Evolutionary conservation across 2,113 vertebrate genomes (phyloP), one percentile per base, ranked within the genome.

Genomic region (Elephantulus edwardii): DNA sequence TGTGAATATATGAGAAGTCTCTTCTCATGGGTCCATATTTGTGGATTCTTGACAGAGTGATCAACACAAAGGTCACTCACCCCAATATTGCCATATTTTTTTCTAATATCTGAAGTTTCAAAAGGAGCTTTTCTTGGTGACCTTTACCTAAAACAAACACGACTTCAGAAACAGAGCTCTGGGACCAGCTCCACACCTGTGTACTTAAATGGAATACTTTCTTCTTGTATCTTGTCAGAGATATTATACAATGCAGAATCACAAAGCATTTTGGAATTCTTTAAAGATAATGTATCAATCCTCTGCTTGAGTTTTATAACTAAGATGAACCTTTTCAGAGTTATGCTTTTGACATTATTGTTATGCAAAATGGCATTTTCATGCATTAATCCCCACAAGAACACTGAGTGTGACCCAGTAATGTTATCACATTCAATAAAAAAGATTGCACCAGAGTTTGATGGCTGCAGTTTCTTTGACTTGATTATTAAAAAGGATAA

Each of bases 91-190:
- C 88, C 94, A 92, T 90, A 95, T 95, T 95, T 95, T 94, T 84
- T 86, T 95, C 91, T 93, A 96, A 96, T 96, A 95, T 92, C 83
- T 93, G 72, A 95, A 95, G 88, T 95, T 96, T 95, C 92, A 88
- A 93, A 94, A 96, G 92, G 90, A 94, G 42, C 80, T 92, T 95
- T 96, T 95, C 92, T 92, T 79, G 78, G 96, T 96, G 96, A 97
- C 97, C 96, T 97, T 97, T 97, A 94, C 93, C 91, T 96, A 96
- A 97, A 96, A 97, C 96, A 96, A 96, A 95, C 91, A 87, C 9
- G 42, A 96, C 91, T 95, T 95, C 60, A 86, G 92, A 89, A 95
- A 94, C 40, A 75, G 89, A 86, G 85, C 91, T 84, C 68, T 75
- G 92, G 95, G 92, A 95, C 95, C 77, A 86, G 72, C 85, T 76